Conservation (phyloP, 2,888 invertebrate species). For the Ectemnius continuus region DNA sequence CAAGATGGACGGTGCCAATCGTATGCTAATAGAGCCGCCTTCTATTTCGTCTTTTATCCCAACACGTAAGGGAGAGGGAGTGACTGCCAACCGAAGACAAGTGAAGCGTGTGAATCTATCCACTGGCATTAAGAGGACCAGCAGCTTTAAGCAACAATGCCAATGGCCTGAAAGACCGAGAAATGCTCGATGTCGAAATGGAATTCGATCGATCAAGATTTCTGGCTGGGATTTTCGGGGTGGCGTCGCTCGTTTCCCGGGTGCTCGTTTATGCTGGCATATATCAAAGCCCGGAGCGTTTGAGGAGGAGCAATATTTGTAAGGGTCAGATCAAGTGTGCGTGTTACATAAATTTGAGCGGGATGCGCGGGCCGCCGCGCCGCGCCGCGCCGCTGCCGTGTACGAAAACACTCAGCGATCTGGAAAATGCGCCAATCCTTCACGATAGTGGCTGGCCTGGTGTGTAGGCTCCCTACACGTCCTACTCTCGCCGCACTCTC, state of each 20-base stretch:
- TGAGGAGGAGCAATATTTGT: constrained; percentile 22
- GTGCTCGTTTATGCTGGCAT: constrained; percentile 1
- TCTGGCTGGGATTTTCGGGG: too few relatives aligned
- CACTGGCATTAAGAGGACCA: too few relatives aligned
- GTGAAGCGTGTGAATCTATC: too few relatives aligned
- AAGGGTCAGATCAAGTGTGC: constrained; percentile 7
- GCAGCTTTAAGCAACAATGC: background rate
- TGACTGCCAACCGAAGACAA: background rate
- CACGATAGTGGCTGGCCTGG: background rate
- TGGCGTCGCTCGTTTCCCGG: background rate
- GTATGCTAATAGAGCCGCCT: constrained; percentile 74
- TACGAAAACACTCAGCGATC: constrained; percentile 7
- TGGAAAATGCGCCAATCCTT: constrained; percentile 15
- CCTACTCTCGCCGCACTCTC: too few relatives aligned
- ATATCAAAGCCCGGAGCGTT: constrained; percentile 1
- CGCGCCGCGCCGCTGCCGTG: constrained; percentile 4
- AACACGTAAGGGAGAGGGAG: constrained; percentile 1
- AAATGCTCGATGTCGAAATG: too few relatives aligned
- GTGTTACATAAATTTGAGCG: background rate
- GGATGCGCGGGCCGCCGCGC: too few relatives aligned
- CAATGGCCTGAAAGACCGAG: background rate
- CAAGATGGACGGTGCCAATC: constrained; percentile 76
- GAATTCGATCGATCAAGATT: too few relatives aligned
- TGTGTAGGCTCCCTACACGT: background rate
- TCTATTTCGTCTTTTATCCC: constrained; percentile 68